Base-by-base conservation (phyloP, 2,888 invertebrate species). In the Nomada goodeniana region DNA sequence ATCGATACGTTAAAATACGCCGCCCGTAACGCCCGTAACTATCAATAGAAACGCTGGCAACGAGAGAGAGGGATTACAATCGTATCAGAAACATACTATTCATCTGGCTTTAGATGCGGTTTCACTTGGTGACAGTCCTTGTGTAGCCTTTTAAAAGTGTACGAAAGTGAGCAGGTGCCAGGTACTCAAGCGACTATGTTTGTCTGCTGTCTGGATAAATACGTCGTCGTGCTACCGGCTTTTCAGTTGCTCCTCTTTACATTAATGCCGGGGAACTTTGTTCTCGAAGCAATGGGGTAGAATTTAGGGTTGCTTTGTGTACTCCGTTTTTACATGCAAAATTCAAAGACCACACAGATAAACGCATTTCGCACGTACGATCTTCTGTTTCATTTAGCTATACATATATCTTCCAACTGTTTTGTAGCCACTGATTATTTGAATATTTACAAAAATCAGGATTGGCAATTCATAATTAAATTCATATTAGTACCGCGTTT, bases 171-270 rank as follows among this genome's bases (percentile, higher is more conserved):
- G 70, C 76, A 82, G 85, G 78, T 85, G 84, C 60, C 63, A 72
- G 61, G 73, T 77, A 81, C 73, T 76, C 64, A n/a, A 64, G 69
- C 52, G 71, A 80, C 77, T 71, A 78, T 86, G 81, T 87, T 87
- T 87, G 86, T 85, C 76, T 67, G 81, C 79, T 80, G 87, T 87
- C 87, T 87, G 87, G 86, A 87, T 87, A 87, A 87, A 87, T 84
- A 87, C 71, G 85, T 79, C 60, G 79, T 53, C 26, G 42, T 44
- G 75, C 75, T 68, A 80, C 82, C 74, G 60, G 78, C 82, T 73
- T 84, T 74, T 67, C 23, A 72, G 44, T 44, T 71, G 77, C 57
- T 72, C 60, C 50, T 76, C 65, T 61, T 74, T 44, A 20, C 75
- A 52, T 70, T 74, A 71, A 80, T 77, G 52, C 72, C 23, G 55